Evolutionary conservation across 2,797 vertebrate species (phyloP), one percentile per base, ranked within the genome.

Genomic region (Martes flavigula): DNA sequence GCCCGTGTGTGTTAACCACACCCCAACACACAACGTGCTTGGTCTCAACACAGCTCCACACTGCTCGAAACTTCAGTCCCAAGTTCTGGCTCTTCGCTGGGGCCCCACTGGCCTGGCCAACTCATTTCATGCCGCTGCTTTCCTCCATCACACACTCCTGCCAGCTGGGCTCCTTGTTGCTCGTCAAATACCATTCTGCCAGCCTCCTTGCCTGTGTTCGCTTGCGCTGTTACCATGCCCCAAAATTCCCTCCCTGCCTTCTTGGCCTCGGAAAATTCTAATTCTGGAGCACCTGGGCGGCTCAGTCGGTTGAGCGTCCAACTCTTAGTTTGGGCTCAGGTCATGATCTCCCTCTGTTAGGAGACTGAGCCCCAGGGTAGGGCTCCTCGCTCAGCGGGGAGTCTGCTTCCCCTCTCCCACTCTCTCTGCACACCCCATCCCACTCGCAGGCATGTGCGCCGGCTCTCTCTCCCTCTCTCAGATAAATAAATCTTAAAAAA

Each of bases 1-100:
- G 8, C 5, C 25, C 17, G 23, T 9, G 0, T 0, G 3, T 62
- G 48, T 25, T 23, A 75, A 23, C 90, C 1, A 0, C 10, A 58
- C 17, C 68, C 89, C 1, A 18, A 12, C 43, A 32, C 62, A 64
- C 14, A 35, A 20, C 30, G 9, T 46, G 17, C 56, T 8, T 2
- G 66, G 10, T 35, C 48, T 1, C 0, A 0, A 3, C 79, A 30
- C 73, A 8, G 35, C 43, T 75, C 68, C 20, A 14, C 25, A 0
- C 6, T 0, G 2, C 17, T 60, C 70, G 40, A 5, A 35, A 51
- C 32, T 27, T 87, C 62, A 11, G 23, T 54, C 51, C 38, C 84
- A 32, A 27, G 8, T 23, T 82, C 56, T 64, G 60, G 54, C 77
- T 66, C 58, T 54, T 58, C 43, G 6, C 32, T 17, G 3, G 4